Conservation (phyloP, 2,113 vertebrate genomes). For the Parotia lawesii region DNA sequence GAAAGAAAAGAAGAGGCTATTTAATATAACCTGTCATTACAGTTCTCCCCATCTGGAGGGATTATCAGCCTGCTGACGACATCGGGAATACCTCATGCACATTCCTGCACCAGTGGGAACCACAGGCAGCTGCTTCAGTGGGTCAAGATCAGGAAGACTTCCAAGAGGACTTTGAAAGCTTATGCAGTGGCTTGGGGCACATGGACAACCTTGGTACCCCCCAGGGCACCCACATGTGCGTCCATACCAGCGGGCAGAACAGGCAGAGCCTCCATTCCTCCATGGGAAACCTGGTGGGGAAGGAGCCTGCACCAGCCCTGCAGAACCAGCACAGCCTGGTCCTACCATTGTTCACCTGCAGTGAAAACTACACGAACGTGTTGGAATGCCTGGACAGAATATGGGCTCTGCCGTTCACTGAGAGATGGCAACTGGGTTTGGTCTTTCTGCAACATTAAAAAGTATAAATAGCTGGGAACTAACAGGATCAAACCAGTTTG, state of each 20-base stretch:
- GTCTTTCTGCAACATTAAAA: neutral
- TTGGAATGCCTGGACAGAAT: fast-evolving
- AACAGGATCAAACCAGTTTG: neutral
- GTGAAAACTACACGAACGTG: fast-evolving
- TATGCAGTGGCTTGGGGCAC: neutral
- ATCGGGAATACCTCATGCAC: fast-evolving
- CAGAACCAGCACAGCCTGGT: neutral
- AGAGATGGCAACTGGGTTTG: neutral
- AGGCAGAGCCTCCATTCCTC: neutral
- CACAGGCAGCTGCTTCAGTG: neutral
- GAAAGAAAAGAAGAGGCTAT: neutral
- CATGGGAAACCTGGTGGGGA: neutral
- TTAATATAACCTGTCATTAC: neutral
- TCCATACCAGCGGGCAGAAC: neutral
- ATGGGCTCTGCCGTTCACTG: neutral
- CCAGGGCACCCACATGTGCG: neutral
- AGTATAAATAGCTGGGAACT: neutral
- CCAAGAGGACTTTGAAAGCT: neutral
- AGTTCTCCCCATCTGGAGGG: neutral
- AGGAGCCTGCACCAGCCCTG: neutral
- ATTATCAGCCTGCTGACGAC: fast-evolving
- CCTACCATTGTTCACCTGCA: neutral
- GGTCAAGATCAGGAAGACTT: neutral
- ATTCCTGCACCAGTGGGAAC: neutral
- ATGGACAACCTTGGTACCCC: too few species aligned